Conservation (phyloP, 1,140 invertebrate genomes). For the Drosophila sechellia region DNA sequence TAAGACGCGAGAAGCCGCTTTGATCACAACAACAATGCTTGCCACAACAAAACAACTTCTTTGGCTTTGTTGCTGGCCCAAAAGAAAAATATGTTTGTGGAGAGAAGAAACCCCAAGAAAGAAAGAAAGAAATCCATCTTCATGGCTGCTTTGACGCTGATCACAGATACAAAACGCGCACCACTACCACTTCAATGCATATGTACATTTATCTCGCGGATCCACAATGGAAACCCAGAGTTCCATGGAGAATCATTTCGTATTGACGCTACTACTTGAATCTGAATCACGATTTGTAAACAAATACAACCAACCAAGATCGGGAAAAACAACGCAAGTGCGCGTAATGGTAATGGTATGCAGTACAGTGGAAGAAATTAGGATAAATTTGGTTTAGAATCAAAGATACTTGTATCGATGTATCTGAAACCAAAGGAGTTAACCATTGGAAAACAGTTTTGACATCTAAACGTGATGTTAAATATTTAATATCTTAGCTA, state of each 20-base stretch:
- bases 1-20: constrained; percentile 77
- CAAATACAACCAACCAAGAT: constrained; percentile 59
- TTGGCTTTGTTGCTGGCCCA: constrained; percentile 66
- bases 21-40: constrained; percentile 82
- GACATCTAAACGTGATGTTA: no score
- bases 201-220: constrained; percentile 1
- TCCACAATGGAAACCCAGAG: constrained; percentile 35
- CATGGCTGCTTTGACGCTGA: constrained; percentile 62
- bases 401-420: no score
- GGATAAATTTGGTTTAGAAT: neutral
- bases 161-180: constrained; percentile 44
- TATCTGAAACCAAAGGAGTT: neutral
- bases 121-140: constrained; percentile 80
- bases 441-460: neutral
- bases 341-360: constrained; percentile 70
- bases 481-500: no score
- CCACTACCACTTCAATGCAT: constrained; percentile 1
- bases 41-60: constrained; percentile 83
- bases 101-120: constrained; percentile 37
- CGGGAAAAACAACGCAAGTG: constrained; percentile 52
- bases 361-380: constrained; percentile 38
- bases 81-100: constrained; percentile 45
- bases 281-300: constrained; percentile 82
- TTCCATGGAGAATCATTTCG: constrained; percentile 55
- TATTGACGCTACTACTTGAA: constrained; percentile 75